Evolutionary conservation across 1,140 invertebrate species (phyloP).

Genomic region (Heliothis subflexa): DNA sequence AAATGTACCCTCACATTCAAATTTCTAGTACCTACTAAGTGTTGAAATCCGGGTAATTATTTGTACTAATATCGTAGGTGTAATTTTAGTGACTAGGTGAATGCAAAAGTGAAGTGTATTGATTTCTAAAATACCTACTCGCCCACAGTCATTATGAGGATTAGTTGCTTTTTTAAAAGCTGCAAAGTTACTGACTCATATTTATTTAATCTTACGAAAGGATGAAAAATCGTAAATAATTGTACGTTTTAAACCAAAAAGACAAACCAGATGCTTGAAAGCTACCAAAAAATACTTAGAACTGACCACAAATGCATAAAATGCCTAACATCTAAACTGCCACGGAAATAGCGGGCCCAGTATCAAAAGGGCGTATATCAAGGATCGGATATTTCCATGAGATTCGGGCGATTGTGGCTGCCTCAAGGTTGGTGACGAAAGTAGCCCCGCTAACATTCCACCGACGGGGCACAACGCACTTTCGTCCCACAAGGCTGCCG

Average conservation of each 20-base stretch:
- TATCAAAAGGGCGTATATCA: constrained; percentile 43
- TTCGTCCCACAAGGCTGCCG: constrained; percentile 72
- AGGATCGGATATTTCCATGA: constrained; percentile 60
- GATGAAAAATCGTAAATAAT: too few relatives aligned
- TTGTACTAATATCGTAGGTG: neutral
- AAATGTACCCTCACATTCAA: constrained; percentile 43
- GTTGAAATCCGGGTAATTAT: constrained; percentile 4
- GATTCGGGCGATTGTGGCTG: constrained; percentile 67
- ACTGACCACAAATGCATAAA: neutral
- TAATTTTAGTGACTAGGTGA: too few relatives aligned
- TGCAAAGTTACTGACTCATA: too few relatives aligned
- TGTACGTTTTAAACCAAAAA: too few relatives aligned
- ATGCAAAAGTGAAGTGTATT: too few relatives aligned
- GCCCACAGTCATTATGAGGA: too few relatives aligned
- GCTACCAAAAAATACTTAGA: neutral
- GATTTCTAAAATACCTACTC: too few relatives aligned
- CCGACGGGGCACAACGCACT: constrained; percentile 64
- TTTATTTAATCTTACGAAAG: too few relatives aligned
- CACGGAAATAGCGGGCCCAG: constrained; percentile 29
- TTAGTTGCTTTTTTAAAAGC: too few relatives aligned
- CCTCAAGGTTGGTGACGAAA: constrained; percentile 74
- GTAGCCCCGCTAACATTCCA: constrained; percentile 68
- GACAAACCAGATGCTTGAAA: too few relatives aligned
- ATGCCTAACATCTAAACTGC: constrained; percentile 10
- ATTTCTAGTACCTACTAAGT: constrained; percentile 36